These are phyloP conservation scores for Perithous albicinctus DNA, from an alignment of 2,888 invertebrate species.

Conservation along the genomic window DNA sequence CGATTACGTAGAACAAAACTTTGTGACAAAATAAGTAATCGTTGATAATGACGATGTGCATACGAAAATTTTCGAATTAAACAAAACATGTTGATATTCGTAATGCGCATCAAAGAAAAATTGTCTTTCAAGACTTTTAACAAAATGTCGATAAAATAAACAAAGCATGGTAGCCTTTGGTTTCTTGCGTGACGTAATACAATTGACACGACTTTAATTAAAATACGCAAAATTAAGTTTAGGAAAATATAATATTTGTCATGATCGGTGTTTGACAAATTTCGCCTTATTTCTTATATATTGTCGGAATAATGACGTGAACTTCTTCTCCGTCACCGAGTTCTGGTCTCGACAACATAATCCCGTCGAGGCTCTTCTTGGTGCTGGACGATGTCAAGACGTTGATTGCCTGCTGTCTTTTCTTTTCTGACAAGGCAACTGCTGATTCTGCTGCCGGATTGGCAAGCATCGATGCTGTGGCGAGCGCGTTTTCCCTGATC, in stretches of 20 bases:
- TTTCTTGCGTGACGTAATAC: no score
- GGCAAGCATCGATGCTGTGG: not conserved
- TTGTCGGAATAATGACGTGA: slow-evolving; percentile 7
- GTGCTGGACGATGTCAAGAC: not conserved
- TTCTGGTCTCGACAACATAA: slow-evolving; percentile 18
- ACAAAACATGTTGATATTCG: not conserved
- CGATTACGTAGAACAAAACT: not conserved
- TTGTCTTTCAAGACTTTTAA: not conserved
- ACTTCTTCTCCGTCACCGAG: slow-evolving; percentile 20
- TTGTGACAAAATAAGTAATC: not conserved
- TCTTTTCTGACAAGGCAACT: slow-evolving; percentile 11
- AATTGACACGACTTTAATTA: no score
- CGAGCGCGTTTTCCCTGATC: slow-evolving; percentile 45
- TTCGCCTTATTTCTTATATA: slow-evolving; percentile 20
- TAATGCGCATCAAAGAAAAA: not conserved
- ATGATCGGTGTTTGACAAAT: not conserved
- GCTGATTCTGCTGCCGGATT: slow-evolving; percentile 1
- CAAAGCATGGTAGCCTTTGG: no score
- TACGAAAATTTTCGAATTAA: no score
- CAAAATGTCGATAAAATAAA: not conserved
- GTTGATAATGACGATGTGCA: no score
- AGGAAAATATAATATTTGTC: no score
- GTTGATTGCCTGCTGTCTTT: not conserved
- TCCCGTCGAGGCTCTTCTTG: not conserved
- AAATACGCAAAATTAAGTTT: not conserved